Percentiles rank a stretch among this genome's conserved stretches.
These are phyloP conservation scores for Amblyopsis hoosieri DNA, from an alignment of 2,797 vertebrate genomes.

Conservation along the genomic window DNA sequence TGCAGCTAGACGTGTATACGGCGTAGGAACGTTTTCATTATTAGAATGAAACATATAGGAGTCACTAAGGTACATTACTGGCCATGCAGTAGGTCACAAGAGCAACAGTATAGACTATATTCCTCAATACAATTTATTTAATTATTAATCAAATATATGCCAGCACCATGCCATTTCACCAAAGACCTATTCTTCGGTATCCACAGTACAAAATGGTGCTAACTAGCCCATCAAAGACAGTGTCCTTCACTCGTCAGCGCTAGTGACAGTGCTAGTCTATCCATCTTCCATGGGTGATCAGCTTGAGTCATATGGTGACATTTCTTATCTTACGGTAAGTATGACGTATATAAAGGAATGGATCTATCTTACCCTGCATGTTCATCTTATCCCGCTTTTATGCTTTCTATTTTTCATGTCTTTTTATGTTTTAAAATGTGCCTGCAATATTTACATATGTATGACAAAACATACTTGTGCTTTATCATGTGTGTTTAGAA, in stretches of 20 bases:
- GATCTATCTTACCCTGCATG: slow-evolving; percentile 13
- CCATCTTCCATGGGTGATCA: slow-evolving; percentile 26
- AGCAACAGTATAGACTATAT: neutral
- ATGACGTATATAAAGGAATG: slow-evolving; percentile 16
- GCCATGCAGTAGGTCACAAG: slow-evolving; percentile 31
- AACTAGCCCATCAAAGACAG: slow-evolving; percentile 41
- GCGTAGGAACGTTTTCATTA: neutral
- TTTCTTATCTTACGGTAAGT: slow-evolving; percentile 17
- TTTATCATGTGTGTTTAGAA: too few species aligned
- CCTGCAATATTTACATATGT: too few species aligned
- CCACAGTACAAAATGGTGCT: slow-evolving; percentile 27
- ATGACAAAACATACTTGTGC: too few species aligned
- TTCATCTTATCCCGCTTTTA: slow-evolving; percentile 18
- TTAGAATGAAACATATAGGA: slow-evolving; percentile 10
- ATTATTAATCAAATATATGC: slow-evolving; percentile 40
- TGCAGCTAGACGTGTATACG: slow-evolving; percentile 16
- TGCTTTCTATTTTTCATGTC: slow-evolving; percentile 12
- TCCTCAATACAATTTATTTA: slow-evolving; percentile 29
- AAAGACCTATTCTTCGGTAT: slow-evolving; percentile 4
- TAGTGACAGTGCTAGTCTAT: slow-evolving; percentile 30
- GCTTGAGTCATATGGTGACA: slow-evolving; percentile 27
- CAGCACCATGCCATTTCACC: slow-evolving; percentile 29
- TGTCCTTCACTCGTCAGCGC: neutral
- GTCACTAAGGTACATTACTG: slow-evolving; percentile 1
- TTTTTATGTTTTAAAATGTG: neutral